Evolutionary conservation across 2,113 vertebrate genomes (phyloP), one percentile per base, ranked within the genome.

Genomic region (Sylvilagus bachmani): DNA sequence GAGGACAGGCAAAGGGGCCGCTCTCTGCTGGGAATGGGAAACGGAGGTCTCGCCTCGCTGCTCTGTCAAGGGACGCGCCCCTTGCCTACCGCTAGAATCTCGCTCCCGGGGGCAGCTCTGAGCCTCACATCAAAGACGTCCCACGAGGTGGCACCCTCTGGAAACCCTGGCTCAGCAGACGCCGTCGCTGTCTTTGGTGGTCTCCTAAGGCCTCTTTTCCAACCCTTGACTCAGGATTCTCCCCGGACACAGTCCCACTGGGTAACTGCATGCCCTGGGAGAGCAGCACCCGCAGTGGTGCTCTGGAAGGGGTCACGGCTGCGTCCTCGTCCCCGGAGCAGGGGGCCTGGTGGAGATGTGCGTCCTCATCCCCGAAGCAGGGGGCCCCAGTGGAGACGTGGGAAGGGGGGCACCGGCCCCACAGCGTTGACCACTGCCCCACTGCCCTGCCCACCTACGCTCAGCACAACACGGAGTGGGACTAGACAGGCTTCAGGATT

Each of bases 141-240:
- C 55, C 1, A 9, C 66, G 5, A 5, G 44, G 21, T 49, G 17
- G 3, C 10, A 10, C 10, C 10, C 9, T 13, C 66, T 61, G 36
- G 53, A 80, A 66, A 36, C 33, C 19, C 89, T 6, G 12, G 58
- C 70, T 66, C 38, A 7, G 84, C 6, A n/a, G 21, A n/a, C n/a
- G n/a, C n/a, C n/a, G 55, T 21, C 36, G 19, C 24, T 64, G 74
- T 80, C 8, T 25, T 17, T 25, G 38, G 31, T 27, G 21, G 31
- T 75, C n/a, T 10, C 2, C 2, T 0, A 79, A 29, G 71, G 10
- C 62, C 21, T 66, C 58, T 64, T 93, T 83, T 36, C n/a, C 31
- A 81, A 95, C 64, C 49, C 17, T 38, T 67, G 77, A 93, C 69
- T 92, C 19, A 33, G 49, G 27, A 62, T 83, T 92, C 61, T 51